Evolutionary conservation across 2,113 vertebrate genomes (phyloP).

Genomic region (Paedocypris sp.): DNA sequence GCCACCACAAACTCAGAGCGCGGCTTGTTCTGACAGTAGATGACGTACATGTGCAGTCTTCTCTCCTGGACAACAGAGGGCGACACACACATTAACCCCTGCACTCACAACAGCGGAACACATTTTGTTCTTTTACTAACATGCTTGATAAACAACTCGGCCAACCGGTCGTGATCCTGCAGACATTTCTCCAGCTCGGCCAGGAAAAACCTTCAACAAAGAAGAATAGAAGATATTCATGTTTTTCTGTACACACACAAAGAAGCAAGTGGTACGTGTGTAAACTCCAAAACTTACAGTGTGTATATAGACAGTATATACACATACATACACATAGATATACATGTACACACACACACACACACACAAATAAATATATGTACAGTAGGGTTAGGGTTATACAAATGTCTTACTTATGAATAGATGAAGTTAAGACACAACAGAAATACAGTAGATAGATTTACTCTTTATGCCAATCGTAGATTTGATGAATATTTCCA

Average conservation of each 20-base stretch:
- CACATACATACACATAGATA: too few species aligned
- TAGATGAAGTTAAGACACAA: too few species aligned
- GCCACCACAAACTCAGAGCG: conserved; percentile 92
- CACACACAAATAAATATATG: too few species aligned
- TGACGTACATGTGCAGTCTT: conserved; percentile 89
- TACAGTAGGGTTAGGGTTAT: too few species aligned
- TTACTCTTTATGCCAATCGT: conserved; percentile 96
- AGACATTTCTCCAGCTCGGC: conserved; percentile 88
- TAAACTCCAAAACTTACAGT: too few species aligned
- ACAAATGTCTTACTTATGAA: too few species aligned
- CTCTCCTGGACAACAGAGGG: conserved; percentile 67
- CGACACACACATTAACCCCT: not conserved
- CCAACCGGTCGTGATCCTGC: conserved; percentile 84
- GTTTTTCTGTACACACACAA: too few species aligned
- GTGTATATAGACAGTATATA: too few species aligned
- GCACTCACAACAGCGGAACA: not conserved
- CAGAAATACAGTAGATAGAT: too few species aligned
- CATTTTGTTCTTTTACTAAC: conserved; percentile 57
- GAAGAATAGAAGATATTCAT: conserved; percentile 2
- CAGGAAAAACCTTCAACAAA: conserved; percentile 80
- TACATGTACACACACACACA: too few species aligned
- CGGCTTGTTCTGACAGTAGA: conserved; percentile 97
- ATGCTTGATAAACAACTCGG: conserved; percentile 94
- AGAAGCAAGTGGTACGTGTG: too few species aligned
- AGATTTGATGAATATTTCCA: conserved; percentile 97